Conservation (phyloP, 2,797 vertebrate species). For the Phaenicophaeus curvirostris region DNA sequence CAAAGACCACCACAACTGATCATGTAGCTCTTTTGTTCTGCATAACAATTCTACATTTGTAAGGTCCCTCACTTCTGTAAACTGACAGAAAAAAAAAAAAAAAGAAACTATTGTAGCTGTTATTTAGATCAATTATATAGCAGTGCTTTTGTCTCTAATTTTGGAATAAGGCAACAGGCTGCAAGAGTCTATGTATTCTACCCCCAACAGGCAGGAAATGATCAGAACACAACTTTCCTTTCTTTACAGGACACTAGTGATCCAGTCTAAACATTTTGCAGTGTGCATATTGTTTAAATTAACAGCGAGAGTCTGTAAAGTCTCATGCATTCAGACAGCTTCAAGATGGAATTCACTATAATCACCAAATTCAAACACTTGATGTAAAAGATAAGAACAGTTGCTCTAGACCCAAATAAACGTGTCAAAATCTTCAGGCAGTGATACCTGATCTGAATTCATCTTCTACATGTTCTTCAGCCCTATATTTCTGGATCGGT, state of each 20-base stretch:
- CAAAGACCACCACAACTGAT: neutral
- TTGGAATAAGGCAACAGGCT: neutral
- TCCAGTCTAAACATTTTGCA: neutral
- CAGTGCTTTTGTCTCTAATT: neutral
- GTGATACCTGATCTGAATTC: neutral
- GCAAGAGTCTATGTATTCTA: neutral
- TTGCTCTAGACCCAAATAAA: neutral
- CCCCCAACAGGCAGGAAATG: neutral
- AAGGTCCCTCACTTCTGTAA: neutral
- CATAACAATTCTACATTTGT: neutral
- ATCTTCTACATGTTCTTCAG: neutral
- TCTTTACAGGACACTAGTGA: neutral
- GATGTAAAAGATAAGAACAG: neutral
- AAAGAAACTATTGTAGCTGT: neutral
- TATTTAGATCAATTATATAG: neutral
- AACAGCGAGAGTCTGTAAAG: neutral
- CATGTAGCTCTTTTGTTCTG: neutral
- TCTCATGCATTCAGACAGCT: neutral
- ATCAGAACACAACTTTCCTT: neutral
- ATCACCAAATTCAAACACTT: neutral
- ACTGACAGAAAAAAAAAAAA: neutral
- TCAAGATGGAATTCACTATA: neutral
- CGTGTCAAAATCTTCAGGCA: neutral
- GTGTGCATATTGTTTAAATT: neutral
- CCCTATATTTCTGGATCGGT: rapidly evolving